Conservation (phyloP, 2,888 invertebrate species). For the Leptinotarsa tumamoca region DNA sequence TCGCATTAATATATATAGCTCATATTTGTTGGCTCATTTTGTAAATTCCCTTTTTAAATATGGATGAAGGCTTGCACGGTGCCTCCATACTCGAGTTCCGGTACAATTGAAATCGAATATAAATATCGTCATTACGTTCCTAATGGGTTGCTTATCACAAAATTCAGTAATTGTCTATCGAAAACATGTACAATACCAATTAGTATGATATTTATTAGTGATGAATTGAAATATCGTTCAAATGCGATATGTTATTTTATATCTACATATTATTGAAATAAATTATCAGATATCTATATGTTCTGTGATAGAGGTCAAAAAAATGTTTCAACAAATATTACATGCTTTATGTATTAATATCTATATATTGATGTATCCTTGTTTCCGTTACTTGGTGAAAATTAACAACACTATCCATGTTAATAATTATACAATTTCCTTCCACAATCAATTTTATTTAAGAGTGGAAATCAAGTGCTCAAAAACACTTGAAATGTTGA, state of each 20-base stretch:
- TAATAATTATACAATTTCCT: too few species aligned
- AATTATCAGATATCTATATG: neutral
- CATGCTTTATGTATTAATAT: too few species aligned
- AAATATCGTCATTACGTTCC: constrained; percentile 35
- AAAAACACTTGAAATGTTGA: too few species aligned
- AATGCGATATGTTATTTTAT: constrained; percentile 1
- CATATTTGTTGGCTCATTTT: constrained; percentile 28
- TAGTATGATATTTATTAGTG: constrained; percentile 23
- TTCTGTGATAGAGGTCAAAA: neutral
- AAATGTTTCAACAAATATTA: neutral
- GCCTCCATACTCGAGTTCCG: constrained; percentile 30
- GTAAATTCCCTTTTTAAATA: constrained; percentile 28
- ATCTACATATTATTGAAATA: neutral
- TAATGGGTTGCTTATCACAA: constrained; percentile 32
- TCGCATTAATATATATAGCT: constrained; percentile 32
- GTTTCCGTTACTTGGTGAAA: too few species aligned
- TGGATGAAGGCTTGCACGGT: constrained; percentile 9
- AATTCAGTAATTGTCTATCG: constrained; percentile 26
- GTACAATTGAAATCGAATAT: constrained; percentile 35
- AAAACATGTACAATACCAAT: constrained; percentile 21
- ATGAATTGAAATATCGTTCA: constrained; percentile 6
- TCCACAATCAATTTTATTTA: too few species aligned
- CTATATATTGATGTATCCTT: too few species aligned
- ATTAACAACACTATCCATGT: too few species aligned
- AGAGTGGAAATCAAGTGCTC: too few species aligned